A percentile compares a stretch with the other conserved stretches of the same genome.
phyloP scores from a whole-genome alignment of 2,797 vertebrate genomes.

The Adrianichthys oophorus region DNA sequence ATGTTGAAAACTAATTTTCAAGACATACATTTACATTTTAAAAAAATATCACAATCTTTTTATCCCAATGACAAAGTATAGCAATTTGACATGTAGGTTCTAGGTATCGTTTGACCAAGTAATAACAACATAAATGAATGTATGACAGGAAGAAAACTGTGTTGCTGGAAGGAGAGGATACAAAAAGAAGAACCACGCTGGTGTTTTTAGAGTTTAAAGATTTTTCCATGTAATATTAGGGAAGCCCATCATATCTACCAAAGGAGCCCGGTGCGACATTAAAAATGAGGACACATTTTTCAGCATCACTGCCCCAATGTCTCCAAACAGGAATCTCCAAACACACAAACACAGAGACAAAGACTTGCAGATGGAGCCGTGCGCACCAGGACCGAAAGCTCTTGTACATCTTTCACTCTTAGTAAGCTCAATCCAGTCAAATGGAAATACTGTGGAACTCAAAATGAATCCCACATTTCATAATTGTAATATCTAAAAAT shows the following conservation, averaged over 20 bases:
- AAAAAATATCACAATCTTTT: too few species aligned
- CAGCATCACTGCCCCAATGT: slow-evolving; percentile 74
- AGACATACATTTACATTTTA: too few species aligned
- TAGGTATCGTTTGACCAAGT: slow-evolving; percentile 15
- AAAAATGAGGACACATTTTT: slow-evolving; percentile 77
- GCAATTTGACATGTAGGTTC: too few species aligned
- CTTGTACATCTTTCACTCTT: slow-evolving; percentile 60
- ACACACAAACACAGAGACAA: slow-evolving; percentile 48
- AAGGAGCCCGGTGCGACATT: slow-evolving; percentile 52
- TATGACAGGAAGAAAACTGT: slow-evolving; percentile 35
- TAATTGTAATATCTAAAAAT: too few species aligned
- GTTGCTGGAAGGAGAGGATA: slow-evolving; percentile 13
- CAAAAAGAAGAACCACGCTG: slow-evolving; percentile 41
- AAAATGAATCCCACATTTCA: slow-evolving; percentile 10
- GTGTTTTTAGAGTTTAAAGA: slow-evolving; percentile 54
- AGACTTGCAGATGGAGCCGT: slow-evolving; percentile 46
- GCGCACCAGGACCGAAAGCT: slow-evolving; percentile 33
- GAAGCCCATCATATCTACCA: slow-evolving; percentile 58
- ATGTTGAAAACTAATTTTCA: too few species aligned
- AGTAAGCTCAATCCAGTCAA: slow-evolving; percentile 32
- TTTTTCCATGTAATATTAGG: slow-evolving; percentile 69
- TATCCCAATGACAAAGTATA: too few species aligned
- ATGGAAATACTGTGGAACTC: slow-evolving; percentile 26
- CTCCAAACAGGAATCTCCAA: slow-evolving; percentile 53
- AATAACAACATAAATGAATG: slow-evolving; percentile 6